phyloP scores from a whole-genome alignment of 1,140 invertebrate genomes.

The Pseudomyrmex cubaensis region DNA sequence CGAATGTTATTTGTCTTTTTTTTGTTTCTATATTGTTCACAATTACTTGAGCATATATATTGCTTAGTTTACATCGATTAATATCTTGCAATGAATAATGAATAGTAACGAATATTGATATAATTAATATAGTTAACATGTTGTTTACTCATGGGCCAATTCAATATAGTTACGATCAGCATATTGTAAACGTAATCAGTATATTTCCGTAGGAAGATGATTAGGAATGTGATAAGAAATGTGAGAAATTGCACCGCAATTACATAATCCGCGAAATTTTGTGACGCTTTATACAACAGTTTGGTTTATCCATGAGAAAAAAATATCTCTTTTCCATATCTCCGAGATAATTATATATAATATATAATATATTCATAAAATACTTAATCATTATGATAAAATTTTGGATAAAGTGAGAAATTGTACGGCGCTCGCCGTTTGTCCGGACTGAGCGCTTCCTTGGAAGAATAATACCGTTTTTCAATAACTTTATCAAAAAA shows the following conservation, averaged over 20 bases:
- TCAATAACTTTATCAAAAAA: constrained; percentile 98
- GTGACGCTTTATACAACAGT: background rate
- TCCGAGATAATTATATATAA: no score
- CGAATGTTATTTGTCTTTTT: background rate
- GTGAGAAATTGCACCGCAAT: background rate
- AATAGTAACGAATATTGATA: no score
- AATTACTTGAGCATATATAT: constrained; percentile 31
- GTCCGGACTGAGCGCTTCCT: constrained; percentile 85
- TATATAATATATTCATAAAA: background rate
- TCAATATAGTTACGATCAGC: no score
- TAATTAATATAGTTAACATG: no score
- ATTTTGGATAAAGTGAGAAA: constrained; percentile 85
- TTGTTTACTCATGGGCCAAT: no score
- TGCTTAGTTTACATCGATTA: no score
- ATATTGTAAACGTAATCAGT: background rate
- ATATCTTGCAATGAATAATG: no score
- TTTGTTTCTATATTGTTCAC: constrained; percentile 1
- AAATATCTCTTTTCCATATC: background rate
- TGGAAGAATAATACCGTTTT: constrained; percentile 87
- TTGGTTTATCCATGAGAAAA: background rate
- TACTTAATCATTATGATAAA: constrained; percentile 87
- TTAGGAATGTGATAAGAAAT: constrained; percentile 51
- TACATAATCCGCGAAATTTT: background rate
- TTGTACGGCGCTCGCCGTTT: constrained; percentile 85
- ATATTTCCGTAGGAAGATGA: constrained; percentile 24